Evolutionary conservation across 2,113 vertebrate genomes (phyloP), one percentile per base, ranked within the genome.

Genomic region (Naja naja): DNA sequence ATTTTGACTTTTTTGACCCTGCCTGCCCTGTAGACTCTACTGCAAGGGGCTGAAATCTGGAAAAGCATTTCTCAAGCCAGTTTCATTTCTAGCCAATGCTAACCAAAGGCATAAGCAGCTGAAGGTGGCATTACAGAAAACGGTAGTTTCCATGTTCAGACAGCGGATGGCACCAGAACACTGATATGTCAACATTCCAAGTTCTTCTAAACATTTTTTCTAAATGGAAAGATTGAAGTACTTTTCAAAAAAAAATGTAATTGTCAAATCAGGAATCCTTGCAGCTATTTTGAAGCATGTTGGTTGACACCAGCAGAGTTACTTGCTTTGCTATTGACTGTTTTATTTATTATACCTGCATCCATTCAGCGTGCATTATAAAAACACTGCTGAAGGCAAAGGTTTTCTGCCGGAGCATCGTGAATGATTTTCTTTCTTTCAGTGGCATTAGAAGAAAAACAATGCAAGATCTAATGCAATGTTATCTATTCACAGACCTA

Each of bases 151-250:
- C 18, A 81, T 34, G 43, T 74, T 0, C 0, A 0, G 85, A 93
- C 96, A 93, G 95, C 2, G 34, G 96, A 92, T 92, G 97, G 97
- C 25, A 94, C 93, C 86, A 25, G 20, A 56, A 34, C 34, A 89
- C 18, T 0, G 30, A 0, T 30, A 93, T 89, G 11, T 0, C 11
- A 20, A 4, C 4, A 12, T 0, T 88, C 43, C 60, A 0, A 34
- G 25, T 1, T 85, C 0, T 0, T 85, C 0, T 1, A 0, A 12
- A 43, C 3, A 2, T 49, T 23, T 34, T 49, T 69, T 60, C 56
- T 49, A 0, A 90, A 47, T 90, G 45, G 3, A 22, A 27, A 69
- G 14, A 11, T 22, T 9, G 18, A 52, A 74, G 89, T 64, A 52
- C 12, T n/a, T 18, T 34, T 3, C 16, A 10, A 8, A 8, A 53